Conservation (phyloP, 1,140 invertebrate species). For the Eumeta japonica region DNA sequence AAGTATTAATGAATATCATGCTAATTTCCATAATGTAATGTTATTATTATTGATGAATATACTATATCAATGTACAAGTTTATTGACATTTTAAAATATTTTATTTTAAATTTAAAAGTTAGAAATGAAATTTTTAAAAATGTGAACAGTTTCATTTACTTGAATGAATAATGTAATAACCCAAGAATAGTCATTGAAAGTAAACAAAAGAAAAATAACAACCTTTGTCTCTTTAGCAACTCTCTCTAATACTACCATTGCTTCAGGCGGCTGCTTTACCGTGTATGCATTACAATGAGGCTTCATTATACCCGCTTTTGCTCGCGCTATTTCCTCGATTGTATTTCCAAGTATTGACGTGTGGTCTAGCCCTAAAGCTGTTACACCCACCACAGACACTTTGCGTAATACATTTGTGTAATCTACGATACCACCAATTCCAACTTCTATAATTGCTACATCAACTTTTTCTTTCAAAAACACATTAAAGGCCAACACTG, state of each 20-base stretch:
- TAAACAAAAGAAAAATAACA: too few relatives aligned
- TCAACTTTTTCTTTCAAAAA: slow-evolving; percentile 88
- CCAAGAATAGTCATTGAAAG: too few relatives aligned
- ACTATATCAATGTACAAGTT: too few relatives aligned
- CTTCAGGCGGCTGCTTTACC: slow-evolving; percentile 65
- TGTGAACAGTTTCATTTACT: too few relatives aligned
- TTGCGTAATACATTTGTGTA: slow-evolving; percentile 88
- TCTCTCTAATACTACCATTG: slow-evolving; percentile 68
- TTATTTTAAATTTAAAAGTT: too few relatives aligned
- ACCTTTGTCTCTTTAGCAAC: slow-evolving; percentile 60
- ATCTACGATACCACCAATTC: slow-evolving; percentile 94
- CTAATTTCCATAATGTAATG: too few relatives aligned
- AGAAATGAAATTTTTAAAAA: too few relatives aligned
- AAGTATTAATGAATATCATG: too few relatives aligned
- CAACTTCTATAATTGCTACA: slow-evolving; percentile 94
- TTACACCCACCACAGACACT: slow-evolving; percentile 84
- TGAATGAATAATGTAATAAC: too few relatives aligned
- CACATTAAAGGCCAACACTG: slow-evolving; percentile 86
- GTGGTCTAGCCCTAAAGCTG: slow-evolving; percentile 92
- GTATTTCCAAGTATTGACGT: slow-evolving; percentile 79
- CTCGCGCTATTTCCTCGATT: slow-evolving; percentile 84
- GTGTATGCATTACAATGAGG: slow-evolving; percentile 70
- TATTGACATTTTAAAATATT: too few relatives aligned
- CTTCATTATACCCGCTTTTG: slow-evolving; percentile 97
- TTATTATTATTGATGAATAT: too few relatives aligned